phyloP scores from a whole-genome alignment of 2,888 invertebrate species.

The Ischnus inquisitorius region DNA sequence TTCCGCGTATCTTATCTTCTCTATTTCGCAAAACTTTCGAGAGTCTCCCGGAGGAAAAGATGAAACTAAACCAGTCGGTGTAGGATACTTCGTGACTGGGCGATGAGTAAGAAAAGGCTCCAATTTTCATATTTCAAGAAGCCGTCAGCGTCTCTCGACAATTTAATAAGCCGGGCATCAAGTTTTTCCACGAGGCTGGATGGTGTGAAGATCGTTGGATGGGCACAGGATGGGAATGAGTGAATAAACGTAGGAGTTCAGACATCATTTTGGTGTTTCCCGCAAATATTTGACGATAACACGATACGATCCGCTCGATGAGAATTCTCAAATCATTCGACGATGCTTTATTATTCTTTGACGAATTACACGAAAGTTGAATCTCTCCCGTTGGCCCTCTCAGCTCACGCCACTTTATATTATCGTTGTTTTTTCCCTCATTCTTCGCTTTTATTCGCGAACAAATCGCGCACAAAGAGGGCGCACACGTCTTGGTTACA shows the following conservation, averaged over 20 bases:
- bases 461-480: not conserved
- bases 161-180: slow-evolving; percentile 37
- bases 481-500: not conserved
- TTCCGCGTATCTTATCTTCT: slow-evolving; percentile 15
- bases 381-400: not conserved
- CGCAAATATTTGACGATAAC: not conserved
- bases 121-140: not conserved
- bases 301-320: not conserved
- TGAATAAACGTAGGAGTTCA: not conserved
- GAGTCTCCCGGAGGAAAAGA: not conserved
- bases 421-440: not conserved
- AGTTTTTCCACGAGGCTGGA: not conserved
- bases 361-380: not conserved
- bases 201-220: not conserved
- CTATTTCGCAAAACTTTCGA: slow-evolving; percentile 11
- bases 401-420: not conserved
- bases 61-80: not conserved
- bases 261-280: not conserved
- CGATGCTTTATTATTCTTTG: not conserved
- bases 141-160: slow-evolving; percentile 19
- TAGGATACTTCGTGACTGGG: not conserved
- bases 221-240: not conserved
- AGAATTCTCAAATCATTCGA: not conserved
- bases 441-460: not conserved
- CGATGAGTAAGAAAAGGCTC: not conserved